phyloP scores from a whole-genome alignment of 2,888 invertebrate species.

The Monopis laevigella region DNA sequence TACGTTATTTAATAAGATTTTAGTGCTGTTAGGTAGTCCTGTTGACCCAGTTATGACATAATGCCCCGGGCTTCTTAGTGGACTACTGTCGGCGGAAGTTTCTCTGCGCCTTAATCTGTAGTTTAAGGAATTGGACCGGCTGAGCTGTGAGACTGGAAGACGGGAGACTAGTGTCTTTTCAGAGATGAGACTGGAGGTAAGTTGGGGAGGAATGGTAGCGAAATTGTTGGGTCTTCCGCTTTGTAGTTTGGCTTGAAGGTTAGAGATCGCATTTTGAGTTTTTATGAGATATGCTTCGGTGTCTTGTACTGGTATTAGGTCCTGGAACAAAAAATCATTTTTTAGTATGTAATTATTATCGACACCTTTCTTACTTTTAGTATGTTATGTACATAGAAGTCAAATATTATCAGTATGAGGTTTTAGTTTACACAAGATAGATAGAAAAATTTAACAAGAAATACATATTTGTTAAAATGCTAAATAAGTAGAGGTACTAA shows the following conservation, averaged over 20 bases:
- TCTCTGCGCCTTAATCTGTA: slow-evolving; percentile 51
- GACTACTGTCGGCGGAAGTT: slow-evolving; percentile 46
- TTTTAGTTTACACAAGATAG: too few relatives aligned
- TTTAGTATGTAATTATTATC: too few relatives aligned
- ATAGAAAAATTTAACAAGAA: too few relatives aligned
- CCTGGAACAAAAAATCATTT: slow-evolving; percentile 53
- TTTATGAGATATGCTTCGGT: slow-evolving; percentile 67
- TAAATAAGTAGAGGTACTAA: too few relatives aligned
- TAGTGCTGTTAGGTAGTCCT: slow-evolving; percentile 39
- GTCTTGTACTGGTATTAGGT: slow-evolving; percentile 51
- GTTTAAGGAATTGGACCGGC: slow-evolving; percentile 57
- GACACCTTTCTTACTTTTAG: too few relatives aligned
- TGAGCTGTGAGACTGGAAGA: slow-evolving; percentile 54
- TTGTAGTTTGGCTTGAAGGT: slow-evolving; percentile 67
- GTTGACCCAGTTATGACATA: slow-evolving; percentile 57
- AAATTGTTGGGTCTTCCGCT: slow-evolving; percentile 40
- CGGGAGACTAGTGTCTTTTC: slow-evolving; percentile 54
- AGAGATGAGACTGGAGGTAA: slow-evolving; percentile 51
- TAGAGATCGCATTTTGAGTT: slow-evolving; percentile 70
- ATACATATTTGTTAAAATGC: too few relatives aligned
- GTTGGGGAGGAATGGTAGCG: slow-evolving; percentile 39
- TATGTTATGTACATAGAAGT: too few relatives aligned
- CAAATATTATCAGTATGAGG: too few relatives aligned
- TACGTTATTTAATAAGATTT: slow-evolving; percentile 41
- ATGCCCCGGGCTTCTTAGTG: slow-evolving; percentile 51